Conservation (phyloP, 2,888 invertebrate species). For the Ellobium chinense region DNA sequence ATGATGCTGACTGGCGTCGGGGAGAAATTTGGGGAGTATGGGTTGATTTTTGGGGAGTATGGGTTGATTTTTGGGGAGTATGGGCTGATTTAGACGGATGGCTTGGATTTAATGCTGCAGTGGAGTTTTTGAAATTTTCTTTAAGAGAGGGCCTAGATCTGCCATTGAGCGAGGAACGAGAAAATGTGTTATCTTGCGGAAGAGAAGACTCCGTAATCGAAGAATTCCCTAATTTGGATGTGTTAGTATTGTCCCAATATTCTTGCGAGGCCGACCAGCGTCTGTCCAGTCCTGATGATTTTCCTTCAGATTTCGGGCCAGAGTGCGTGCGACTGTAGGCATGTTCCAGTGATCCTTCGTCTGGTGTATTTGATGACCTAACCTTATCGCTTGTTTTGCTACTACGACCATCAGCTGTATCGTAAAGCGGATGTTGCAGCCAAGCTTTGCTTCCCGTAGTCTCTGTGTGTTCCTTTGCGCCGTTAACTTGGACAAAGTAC, state of each 20-base stretch:
- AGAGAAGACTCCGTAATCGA: too few relatives aligned
- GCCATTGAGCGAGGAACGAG: too few relatives aligned
- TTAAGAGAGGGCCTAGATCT: too few relatives aligned
- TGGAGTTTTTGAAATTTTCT: too few relatives aligned
- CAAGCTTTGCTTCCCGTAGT: not conserved
- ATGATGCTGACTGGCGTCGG: not conserved
- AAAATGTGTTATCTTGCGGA: too few relatives aligned
- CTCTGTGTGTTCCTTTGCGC: not conserved
- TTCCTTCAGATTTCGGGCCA: not conserved
- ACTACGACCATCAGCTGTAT: not conserved
- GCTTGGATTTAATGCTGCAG: too few relatives aligned
- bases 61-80: too few relatives aligned
- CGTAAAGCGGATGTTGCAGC: not conserved
- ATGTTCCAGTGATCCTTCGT: not conserved
- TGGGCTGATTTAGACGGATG: too few relatives aligned
- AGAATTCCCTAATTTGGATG: not conserved
- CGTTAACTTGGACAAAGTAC: not conserved
- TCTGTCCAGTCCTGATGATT: not conserved
- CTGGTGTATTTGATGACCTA: not conserved
- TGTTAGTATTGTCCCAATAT: not conserved
- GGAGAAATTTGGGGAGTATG: too few relatives aligned
- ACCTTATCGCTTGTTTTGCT: not conserved
- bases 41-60: too few relatives aligned
- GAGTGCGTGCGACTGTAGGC: not conserved
- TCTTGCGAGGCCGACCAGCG: not conserved